phyloP scores from a whole-genome alignment of 2,888 invertebrate species.

The Sphinx pinastri region DNA sequence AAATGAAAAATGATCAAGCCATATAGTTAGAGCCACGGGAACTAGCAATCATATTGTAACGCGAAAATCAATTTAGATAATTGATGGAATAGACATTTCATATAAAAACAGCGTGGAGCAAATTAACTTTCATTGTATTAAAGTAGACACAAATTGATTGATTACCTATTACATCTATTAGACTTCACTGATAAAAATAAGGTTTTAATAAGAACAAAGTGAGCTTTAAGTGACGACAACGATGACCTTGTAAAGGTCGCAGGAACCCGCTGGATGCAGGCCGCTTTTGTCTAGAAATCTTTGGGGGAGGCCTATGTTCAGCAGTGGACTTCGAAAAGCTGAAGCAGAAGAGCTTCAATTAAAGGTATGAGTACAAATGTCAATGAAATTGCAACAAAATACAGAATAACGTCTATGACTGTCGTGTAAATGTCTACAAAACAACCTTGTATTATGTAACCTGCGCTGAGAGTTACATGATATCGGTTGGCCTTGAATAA shows the following conservation, averaged over 20 bases:
- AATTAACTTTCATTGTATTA: conserved; percentile 50
- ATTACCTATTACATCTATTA: not conserved
- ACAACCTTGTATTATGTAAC: conserved; percentile 41
- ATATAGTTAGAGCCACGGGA: conserved; percentile 10
- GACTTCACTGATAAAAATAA: not conserved
- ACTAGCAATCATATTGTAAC: conserved; percentile 25
- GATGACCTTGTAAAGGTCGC: no score
- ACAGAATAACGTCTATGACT: not conserved
- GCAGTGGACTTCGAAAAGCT: no score
- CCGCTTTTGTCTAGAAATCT: no score
- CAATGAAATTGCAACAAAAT: not conserved
- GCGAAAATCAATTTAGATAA: conserved; percentile 45
- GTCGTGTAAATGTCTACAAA: conserved; percentile 30
- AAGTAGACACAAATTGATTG: conserved; percentile 24
- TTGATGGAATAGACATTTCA: conserved; percentile 42
- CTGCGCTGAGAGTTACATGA: conserved; percentile 40
- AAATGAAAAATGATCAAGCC: not conserved
- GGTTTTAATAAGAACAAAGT: no score
- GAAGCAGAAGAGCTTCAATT: no score
- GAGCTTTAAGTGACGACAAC: no score
- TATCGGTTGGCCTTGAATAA: conserved; percentile 39
- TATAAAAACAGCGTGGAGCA: conserved; percentile 57
- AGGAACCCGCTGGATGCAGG: no score
- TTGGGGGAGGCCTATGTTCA: no score
- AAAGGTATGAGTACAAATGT: no score